A percentile compares a stretch with the other conserved stretches of the same genome.
phyloP scores from a whole-genome alignment of 2,113 vertebrate species.

The Hirundichthys speculiger region DNA sequence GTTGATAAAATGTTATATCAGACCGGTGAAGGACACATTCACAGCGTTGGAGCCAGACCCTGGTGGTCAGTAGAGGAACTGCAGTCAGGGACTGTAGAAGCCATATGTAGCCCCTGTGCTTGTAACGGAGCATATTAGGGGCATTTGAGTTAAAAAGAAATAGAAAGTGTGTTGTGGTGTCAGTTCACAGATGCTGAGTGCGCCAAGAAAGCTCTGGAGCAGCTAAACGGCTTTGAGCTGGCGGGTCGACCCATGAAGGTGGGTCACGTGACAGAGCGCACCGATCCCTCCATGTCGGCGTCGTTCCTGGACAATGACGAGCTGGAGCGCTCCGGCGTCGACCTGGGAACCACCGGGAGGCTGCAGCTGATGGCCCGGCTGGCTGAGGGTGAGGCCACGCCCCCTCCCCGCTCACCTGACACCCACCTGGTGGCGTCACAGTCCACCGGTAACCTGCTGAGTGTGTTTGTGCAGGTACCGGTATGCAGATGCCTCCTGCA shows the following conservation, averaged over 20 bases:
- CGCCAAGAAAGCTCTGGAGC: conserved; percentile 96
- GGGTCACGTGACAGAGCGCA: conserved; percentile 95
- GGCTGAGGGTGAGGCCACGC: conserved; percentile 85
- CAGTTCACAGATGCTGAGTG: conserved; percentile 96
- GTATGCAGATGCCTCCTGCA: conserved; percentile 95
- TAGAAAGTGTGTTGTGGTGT: neutral
- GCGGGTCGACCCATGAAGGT: conserved; percentile 98
- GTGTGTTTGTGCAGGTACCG: conserved; percentile 83
- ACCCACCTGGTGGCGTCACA: neutral
- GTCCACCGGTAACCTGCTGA: neutral
- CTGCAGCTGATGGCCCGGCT: conserved; percentile 96
- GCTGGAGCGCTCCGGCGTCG: conserved; percentile 92
- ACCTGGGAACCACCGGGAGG: conserved; percentile 93
- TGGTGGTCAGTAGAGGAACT: too few species aligned
- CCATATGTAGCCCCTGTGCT: too few species aligned
- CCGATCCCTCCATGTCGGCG: conserved; percentile 89
- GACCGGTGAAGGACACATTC: too few species aligned
- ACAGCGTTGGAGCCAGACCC: too few species aligned
- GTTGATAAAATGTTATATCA: too few species aligned
- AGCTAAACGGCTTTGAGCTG: conserved; percentile 95
- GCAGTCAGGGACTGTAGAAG: too few species aligned
- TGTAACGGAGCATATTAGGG: too few species aligned
- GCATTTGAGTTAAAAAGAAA: too few species aligned
- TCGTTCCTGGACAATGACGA: conserved; percentile 95
- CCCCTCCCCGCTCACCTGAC: neutral